Evolutionary conservation across 30 jellyfish, hydroid and myxozoan genomes (phyloP).

Genomic region (Chrysaora quinquecirrha): DNA sequence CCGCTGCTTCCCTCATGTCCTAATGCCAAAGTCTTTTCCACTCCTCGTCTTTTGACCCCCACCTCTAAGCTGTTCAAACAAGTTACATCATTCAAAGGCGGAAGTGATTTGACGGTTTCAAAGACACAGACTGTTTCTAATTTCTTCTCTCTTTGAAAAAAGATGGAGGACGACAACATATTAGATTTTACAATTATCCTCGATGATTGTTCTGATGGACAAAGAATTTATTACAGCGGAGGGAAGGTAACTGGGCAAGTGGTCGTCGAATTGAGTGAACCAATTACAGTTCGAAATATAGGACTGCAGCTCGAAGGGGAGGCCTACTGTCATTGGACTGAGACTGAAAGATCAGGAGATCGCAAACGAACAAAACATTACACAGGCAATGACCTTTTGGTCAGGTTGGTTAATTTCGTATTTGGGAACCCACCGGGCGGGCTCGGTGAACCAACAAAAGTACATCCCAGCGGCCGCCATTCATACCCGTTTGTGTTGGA

Average conservation of each 20-base stretch:
- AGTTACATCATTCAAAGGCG: too few relatives aligned
- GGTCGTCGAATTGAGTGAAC: background rate
- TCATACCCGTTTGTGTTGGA: slow-evolving; percentile 27
- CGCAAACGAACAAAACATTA: background rate
- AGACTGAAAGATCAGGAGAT: background rate
- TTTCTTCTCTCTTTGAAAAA: too few relatives aligned
- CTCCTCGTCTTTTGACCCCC: too few relatives aligned
- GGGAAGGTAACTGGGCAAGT: background rate
- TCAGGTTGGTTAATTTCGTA: background rate
- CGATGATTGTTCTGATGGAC: background rate
- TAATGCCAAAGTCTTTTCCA: too few relatives aligned
- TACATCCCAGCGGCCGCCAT: slow-evolving; percentile 39
- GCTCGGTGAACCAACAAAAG: background rate
- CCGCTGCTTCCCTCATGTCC: too few relatives aligned
- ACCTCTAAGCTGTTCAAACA: too few relatives aligned
- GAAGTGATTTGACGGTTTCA: too few relatives aligned
- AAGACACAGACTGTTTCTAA: too few relatives aligned
- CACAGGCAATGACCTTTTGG: background rate
- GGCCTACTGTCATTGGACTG: background rate
- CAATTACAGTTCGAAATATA: background rate
- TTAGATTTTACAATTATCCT: background rate
- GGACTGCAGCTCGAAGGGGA: background rate
- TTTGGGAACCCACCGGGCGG: background rate
- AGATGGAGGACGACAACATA: background rate
- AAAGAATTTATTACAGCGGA: background rate